Base-by-base conservation (phyloP, 2,888 invertebrate species). In the Epistrophella euchroma region DNA sequence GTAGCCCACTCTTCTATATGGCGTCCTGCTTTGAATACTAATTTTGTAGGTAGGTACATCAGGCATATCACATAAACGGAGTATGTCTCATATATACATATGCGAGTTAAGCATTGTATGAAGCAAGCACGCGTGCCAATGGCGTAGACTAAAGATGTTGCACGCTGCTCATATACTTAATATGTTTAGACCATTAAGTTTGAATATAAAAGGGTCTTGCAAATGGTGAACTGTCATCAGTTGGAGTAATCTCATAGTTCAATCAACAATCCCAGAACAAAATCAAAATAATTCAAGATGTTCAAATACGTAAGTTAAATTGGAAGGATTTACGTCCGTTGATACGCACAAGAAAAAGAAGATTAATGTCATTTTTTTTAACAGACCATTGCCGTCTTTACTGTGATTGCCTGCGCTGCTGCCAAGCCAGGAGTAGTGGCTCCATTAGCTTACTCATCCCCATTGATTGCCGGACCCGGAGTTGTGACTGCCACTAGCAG, bases 371-470 rank as follows among this genome's bases (percentile, higher is more conserved):
- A n/a, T 28, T 25, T 60, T 43, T 40, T 15, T 52, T 56, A 6
- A 47, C 43, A 88, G 88, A 75, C 71, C 17, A 62, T 74, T 19
- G 52, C 71, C 37, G 19, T 87, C 25, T 81, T 88, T 0, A 75
- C 87, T 58, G 50, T 82, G 52, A 74, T 84, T 82, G 81, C 73
- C 22, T 78, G 77, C 13, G 84, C 64, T 35, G 71, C 56, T 28
- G 87, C 84, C 28, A 88, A 87, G 45, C 84, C 88, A 74, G 87
- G 70, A 32, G 13, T 84, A 5, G 7, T 84, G 2, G 74, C 70
- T 35, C 88, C 88, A 7, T 90, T 91, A 80, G 88, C 90, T 4
- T 73, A 73, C 64, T 77, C 86, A 28, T 74, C 83, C 0, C 88
- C 83, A 19, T 45, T 87, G 64, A 77, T 86, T 62, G 84, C 84